Evolutionary conservation across 1,140 invertebrate genomes (phyloP).

Genomic region (Amphibalanus amphitrite): DNA sequence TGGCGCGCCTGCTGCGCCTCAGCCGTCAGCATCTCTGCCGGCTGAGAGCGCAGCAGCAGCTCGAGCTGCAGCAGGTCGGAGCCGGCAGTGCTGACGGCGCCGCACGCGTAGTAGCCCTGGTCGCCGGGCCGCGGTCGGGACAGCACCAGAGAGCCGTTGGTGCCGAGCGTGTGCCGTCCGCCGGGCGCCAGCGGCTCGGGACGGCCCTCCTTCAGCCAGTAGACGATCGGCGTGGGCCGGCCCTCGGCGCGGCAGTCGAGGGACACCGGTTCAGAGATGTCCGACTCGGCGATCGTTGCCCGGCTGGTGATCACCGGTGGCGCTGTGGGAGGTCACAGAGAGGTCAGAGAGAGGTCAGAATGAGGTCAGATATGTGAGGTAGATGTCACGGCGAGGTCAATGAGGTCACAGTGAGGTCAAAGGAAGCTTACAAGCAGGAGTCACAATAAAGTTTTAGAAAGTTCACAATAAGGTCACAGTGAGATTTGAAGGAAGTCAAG

Average conservation of each 20-base stretch:
- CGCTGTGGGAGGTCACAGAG: too few relatives aligned
- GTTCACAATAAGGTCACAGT: too few relatives aligned
- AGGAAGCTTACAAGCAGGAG: too few relatives aligned
- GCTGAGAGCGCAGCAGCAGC: constrained; percentile 3
- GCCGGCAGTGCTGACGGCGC: not conserved
- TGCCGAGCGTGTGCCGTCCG: not conserved
- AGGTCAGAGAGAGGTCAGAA: too few relatives aligned
- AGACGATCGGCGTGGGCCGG: constrained; percentile 48
- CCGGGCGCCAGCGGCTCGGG: constrained; percentile 12
- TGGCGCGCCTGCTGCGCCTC: not conserved
- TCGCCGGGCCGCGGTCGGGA: constrained; percentile 2
- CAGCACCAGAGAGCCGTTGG: constrained; percentile 3
- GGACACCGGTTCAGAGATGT: constrained; percentile 31
- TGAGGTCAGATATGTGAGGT: too few relatives aligned
- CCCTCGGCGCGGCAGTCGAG: constrained; percentile 48
- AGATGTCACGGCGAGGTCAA: too few relatives aligned
- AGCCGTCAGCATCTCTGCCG: not conserved
- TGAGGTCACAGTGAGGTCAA: too few relatives aligned
- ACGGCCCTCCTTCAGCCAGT: constrained; percentile 47
- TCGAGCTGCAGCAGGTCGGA: not conserved
- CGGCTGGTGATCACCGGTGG: not conserved
- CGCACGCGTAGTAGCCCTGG: constrained; percentile 4
- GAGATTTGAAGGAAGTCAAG: too few relatives aligned
- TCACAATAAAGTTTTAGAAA: too few relatives aligned
- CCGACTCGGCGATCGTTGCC: not conserved